Base-by-base conservation (phyloP, 2,113 vertebrate genomes). In the Philantomba maxwellii region DNA sequence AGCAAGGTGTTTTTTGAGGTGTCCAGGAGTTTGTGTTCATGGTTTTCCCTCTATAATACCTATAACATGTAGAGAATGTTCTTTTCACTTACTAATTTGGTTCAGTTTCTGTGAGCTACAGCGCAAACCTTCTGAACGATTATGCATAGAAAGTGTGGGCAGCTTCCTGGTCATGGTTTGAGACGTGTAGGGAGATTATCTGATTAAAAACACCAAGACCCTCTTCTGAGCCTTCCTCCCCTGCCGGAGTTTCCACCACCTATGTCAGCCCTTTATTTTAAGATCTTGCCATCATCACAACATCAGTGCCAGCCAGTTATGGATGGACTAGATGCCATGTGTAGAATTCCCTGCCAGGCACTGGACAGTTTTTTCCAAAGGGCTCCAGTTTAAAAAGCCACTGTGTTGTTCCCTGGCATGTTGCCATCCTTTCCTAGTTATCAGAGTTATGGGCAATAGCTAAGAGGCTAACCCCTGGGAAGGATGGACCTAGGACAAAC, bases 221-320 rank as follows among this genome's bases (percentile, higher is more conserved):
- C 17, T 87, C 33, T 15, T 33, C 33, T 7, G 5, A 58, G 28
- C 39, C 28, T 91, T 60, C 47, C n/a, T 73, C 6, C 60, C 39
- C 58, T 94, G 57, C 78, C 70, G 16, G n/a, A 60, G 49, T 62
- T 75, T 75, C 86, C 14, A 36, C 17, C 15, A 36, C 30, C 51
- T n/a, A 10, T 33, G 62, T 92, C 66, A 36, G 91, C 26, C 28
- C 66, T 92, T 94, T 96, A 93, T 96, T 95, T 95, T 93, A 93
- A 97, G 94, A 30, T 83, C 77, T 87, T 91, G 80, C 39, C 86
- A 1, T 95, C 83, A 58, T 62, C 43, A 49, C 26, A 8, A 4
- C 12, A 2, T 73, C 43, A n/a, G 49, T 5, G 47, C 57, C 60
- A 45, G 70, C 84, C 75, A 60, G 80, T 89, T 62, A 39, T 17